These are phyloP conservation scores for Intellagama lesueurii DNA, from an alignment of 2,797 vertebrate genomes.

Conservation along the genomic window DNA sequence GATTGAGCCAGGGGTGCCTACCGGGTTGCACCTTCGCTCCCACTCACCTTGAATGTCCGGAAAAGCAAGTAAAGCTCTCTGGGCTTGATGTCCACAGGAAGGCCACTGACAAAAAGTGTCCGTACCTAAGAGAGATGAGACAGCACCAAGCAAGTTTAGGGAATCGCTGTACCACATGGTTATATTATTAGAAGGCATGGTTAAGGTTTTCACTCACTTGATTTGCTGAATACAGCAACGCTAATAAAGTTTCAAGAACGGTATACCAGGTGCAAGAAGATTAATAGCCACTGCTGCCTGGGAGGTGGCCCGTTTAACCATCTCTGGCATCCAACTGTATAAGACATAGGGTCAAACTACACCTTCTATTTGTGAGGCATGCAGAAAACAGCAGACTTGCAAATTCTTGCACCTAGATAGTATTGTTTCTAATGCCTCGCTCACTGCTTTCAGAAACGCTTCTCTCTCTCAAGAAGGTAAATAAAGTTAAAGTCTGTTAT, in stretches of 20 bases:
- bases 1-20: neutral
- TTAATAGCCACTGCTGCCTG: neutral
- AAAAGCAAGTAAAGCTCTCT: conserved; percentile 86
- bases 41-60: conserved; percentile 84
- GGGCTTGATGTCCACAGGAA: conserved; percentile 86
- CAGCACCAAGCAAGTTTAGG: neutral
- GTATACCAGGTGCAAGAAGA: neutral
- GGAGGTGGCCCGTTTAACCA: neutral
- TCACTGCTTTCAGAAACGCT: neutral
- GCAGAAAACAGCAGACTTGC: too few species aligned
- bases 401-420: too few species aligned
- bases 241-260: neutral
- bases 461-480: neutral
- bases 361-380: neutral
- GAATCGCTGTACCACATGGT: neutral
- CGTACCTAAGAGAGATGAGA: conserved; percentile 77
- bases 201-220: neutral
- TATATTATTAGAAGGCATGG: too few species aligned
- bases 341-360: neutral
- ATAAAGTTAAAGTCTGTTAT: neutral
- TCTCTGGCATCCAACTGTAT: neutral
- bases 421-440: too few species aligned
- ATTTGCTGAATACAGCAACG: neutral
- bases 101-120: conserved; percentile 85
- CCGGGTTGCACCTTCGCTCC: neutral